A percentile compares a stretch with the other conserved stretches of the same genome.
phyloP scores from a whole-genome alignment of 2,113 vertebrate genomes.

The Chaenocephalus aceratus region DNA sequence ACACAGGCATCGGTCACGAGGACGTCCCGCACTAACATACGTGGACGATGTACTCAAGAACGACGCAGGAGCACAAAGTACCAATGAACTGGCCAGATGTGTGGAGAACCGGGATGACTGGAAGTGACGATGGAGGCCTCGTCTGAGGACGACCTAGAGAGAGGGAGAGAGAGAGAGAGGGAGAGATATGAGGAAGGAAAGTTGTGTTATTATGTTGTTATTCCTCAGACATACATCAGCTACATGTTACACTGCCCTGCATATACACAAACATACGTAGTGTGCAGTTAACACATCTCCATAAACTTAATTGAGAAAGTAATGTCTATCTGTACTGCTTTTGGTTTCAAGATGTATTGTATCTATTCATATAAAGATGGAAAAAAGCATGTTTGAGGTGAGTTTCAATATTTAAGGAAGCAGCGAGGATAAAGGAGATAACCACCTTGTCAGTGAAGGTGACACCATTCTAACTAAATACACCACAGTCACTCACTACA shows the following conservation, averaged over 20 bases:
- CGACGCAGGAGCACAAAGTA: too few relatives aligned
- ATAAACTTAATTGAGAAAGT: background rate
- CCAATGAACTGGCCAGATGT: too few relatives aligned
- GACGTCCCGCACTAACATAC: too few relatives aligned
- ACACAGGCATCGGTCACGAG: too few relatives aligned
- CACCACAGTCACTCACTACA: background rate
- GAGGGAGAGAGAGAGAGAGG: too few relatives aligned
- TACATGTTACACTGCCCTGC: background rate
- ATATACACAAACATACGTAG: background rate
- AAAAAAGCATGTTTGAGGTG: background rate
- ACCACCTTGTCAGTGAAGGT: slow-evolving; percentile 2
- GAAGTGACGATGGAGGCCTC: too few relatives aligned
- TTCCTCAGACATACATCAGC: background rate
- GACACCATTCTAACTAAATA: background rate
- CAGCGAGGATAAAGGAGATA: background rate
- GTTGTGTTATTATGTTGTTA: background rate
- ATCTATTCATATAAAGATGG: background rate
- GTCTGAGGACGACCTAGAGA: too few relatives aligned
- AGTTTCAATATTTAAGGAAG: slow-evolving; percentile 29
- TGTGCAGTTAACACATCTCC: background rate
- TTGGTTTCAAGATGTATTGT: background rate
- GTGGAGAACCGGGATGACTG: too few relatives aligned
- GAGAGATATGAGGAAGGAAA: too few relatives aligned
- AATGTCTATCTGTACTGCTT: background rate
- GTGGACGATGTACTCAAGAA: too few relatives aligned